Percentiles rank a stretch among this genome's conserved stretches.
These are phyloP conservation scores for Alouatta caraya DNA, from an alignment of 2,797 vertebrate genomes.

Conservation along the genomic window DNA sequence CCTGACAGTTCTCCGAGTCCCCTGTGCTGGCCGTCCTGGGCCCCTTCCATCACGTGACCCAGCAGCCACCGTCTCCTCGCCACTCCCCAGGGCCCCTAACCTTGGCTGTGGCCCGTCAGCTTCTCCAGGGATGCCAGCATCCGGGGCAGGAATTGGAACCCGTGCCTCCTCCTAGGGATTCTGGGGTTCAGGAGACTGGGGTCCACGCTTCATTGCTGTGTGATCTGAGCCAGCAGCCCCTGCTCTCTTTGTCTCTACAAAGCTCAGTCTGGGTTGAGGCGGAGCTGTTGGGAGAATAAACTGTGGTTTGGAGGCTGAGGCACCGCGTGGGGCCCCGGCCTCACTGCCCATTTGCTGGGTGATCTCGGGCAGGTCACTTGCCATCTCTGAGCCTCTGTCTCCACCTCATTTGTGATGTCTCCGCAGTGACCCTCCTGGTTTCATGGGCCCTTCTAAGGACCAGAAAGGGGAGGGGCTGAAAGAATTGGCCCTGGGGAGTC, in stretches of 20 bases:
- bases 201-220: neutral
- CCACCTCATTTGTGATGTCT: neutral
- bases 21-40: too few species aligned
- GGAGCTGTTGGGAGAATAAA: neutral
- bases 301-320: neutral
- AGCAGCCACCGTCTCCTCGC: rapidly evolving
- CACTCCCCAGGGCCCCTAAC: neutral
- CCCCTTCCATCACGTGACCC: neutral
- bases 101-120: neutral
- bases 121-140: neutral
- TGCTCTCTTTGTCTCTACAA: neutral
- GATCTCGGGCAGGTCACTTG: neutral
- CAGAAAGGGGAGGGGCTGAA: neutral
- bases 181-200: rapidly evolving
- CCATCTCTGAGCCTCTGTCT: neutral
- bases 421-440: neutral
- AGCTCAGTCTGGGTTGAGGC: rapidly evolving
- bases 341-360: rapidly evolving
- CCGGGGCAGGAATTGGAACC: neutral
- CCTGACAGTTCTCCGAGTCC: neutral
- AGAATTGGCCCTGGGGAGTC: too few species aligned
- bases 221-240: rapidly evolving
- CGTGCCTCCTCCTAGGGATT: rapidly evolving
- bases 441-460: neutral
- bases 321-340: rapidly evolving